These are phyloP conservation scores for Pteruthius melanotis DNA, from an alignment of 2,113 vertebrate species.

Conservation along the genomic window DNA sequence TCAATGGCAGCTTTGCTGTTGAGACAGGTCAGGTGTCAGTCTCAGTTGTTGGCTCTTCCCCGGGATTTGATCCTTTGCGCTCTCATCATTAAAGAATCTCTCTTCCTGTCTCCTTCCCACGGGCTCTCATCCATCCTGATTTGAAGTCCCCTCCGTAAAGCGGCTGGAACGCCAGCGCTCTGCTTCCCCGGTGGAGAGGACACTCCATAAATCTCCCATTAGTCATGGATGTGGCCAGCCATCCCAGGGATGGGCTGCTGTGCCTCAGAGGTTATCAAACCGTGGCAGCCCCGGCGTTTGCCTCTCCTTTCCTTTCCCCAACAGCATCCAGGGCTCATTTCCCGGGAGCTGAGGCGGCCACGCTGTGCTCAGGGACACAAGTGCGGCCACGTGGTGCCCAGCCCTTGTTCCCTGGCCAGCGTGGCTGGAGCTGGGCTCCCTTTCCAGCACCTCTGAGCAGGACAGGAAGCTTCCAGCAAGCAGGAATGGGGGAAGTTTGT, in stretches of 20 bases:
- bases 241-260: slow-evolving; percentile 39
- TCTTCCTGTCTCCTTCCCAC: slow-evolving; percentile 39
- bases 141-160: slow-evolving; percentile 57
- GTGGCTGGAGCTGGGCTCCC: background rate
- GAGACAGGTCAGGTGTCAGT: slow-evolving; percentile 52
- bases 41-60: slow-evolving; percentile 33
- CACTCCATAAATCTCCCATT: slow-evolving; percentile 65
- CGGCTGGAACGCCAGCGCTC: slow-evolving; percentile 6
- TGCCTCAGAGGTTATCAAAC: slow-evolving; percentile 54
- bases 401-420: background rate
- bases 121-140: slow-evolving; percentile 61
- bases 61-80: slow-evolving; percentile 49
- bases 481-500: background rate
- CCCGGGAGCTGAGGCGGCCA: background rate
- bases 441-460: background rate
- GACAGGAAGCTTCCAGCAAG: background rate
- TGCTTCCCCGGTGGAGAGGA: slow-evolving; percentile 36
- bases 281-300: background rate
- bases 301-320: background rate
- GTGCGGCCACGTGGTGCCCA: accelerated
- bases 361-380: background rate
- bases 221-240: slow-evolving; percentile 34
- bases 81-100: slow-evolving; percentile 45
- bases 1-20: slow-evolving; percentile 24
- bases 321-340: slow-evolving; percentile 34